Evolutionary conservation across 2,888 invertebrate genomes (phyloP), one percentile per base, ranked within the genome.

Genomic region (Dioctria rufipes): DNA sequence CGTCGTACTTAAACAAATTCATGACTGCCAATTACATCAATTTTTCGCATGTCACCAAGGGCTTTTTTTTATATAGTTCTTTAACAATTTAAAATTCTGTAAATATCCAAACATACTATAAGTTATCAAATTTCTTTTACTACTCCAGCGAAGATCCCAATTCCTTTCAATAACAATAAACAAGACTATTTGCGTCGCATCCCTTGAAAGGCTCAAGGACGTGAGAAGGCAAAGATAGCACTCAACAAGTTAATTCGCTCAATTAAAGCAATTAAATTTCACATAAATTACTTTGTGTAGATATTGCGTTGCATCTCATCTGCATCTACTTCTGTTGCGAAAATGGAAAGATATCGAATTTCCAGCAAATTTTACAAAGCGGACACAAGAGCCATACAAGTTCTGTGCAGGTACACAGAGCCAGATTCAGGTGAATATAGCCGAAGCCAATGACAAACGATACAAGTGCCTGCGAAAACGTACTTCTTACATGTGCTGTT

Each of bases 181-280:
- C 25, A 25, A 25, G 25, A 25, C 25, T 25, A 25, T 25, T 25
- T 25, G 25, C 25, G 25, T 25, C 25, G 25, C 25, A 25, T 25
- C 25, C 25, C 25, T 25, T 25, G 25, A 25, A 25, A 25, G 25
- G 25, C 25, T 25, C 25, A 25, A n/a, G 43, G 60, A 75, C 73
- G 60, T 13, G 42, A 13, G 13, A 54, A 60, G 49, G n/a, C 77
- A 39, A 61, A 77, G 77, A 78, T 69, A 80, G 40, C 39, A n/a
- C 42, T n/a, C 65, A 81, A 81, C 81, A 81, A 81, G 81, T 81
- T 81, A 81, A 81, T 81, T 81, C 81, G 58, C 79, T 81, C 78
- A 81, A 81, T 81, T 81, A 81, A 81, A 71, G 58, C 81, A 78
- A 81, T 81, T 81, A 81, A 78, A 66, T 46, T 78, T 60, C 78